Percentiles rank a stretch among this genome's conserved stretches.
phyloP scores from a whole-genome alignment of 2,888 invertebrate species.

The Aethes cnicana region DNA sequence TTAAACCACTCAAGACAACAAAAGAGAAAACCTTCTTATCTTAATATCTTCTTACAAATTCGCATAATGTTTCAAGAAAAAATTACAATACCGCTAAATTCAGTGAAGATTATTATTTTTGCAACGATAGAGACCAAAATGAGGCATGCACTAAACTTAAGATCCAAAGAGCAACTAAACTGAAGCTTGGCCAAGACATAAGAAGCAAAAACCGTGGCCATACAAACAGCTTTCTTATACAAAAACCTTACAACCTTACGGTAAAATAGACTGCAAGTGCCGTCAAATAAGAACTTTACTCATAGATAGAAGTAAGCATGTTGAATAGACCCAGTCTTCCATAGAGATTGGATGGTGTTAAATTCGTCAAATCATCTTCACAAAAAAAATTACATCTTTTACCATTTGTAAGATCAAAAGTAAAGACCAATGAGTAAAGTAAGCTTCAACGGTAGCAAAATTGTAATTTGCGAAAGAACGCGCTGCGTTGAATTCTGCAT shows the following conservation, averaged over 20 bases:
- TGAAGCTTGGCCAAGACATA: constrained; percentile 76
- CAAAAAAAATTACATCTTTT: neutral
- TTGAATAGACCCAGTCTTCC: too few species aligned
- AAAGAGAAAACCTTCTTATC: too few species aligned
- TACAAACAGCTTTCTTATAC: constrained; percentile 58
- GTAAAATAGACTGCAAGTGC: constrained; percentile 2
- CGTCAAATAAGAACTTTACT: constrained; percentile 3
- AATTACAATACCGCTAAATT: too few species aligned
- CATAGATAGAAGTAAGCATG: neutral
- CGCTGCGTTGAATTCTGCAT: too few species aligned
- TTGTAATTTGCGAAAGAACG: neutral
- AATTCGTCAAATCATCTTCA: too few species aligned
- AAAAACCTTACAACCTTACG: constrained; percentile 28
- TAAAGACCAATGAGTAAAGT: neutral
- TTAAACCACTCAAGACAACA: too few species aligned
- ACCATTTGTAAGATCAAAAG: neutral
- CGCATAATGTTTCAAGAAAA: too few species aligned
- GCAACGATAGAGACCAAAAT: constrained; percentile 33
- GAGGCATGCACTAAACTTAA: constrained; percentile 65
- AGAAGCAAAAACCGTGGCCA: constrained; percentile 72
- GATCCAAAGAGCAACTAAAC: constrained; percentile 63
- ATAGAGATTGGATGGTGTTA: too few species aligned
- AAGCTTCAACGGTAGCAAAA: neutral
- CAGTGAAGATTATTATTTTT: too few species aligned
- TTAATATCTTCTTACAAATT: too few species aligned